Percentiles rank a stretch among this genome's conserved stretches.
These are phyloP conservation scores for Lasioglossum calceatum DNA, from an alignment of 2,888 invertebrate species.

Conservation along the genomic window DNA sequence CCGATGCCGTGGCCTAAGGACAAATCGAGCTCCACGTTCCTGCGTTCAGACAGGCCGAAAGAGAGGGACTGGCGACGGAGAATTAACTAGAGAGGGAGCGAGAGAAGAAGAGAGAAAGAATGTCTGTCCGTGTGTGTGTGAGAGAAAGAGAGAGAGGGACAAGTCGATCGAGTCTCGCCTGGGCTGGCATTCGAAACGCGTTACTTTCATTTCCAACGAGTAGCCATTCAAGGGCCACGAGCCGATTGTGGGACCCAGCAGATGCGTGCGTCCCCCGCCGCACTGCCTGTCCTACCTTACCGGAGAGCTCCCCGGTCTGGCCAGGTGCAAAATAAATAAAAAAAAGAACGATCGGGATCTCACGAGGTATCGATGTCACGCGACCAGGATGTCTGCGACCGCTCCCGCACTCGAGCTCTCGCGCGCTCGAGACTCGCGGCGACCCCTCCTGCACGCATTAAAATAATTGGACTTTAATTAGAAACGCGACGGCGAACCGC, in stretches of 20 bases:
- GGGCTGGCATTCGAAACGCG: slow-evolving; percentile 67
- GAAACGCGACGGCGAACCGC: not conserved
- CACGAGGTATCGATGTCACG: slow-evolving; percentile 56
- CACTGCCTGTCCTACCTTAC: slow-evolving; percentile 41
- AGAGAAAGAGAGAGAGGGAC: not conserved
- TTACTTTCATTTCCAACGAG: slow-evolving; percentile 75
- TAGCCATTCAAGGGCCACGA: slow-evolving; percentile 71
- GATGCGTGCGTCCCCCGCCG: slow-evolving; percentile 8
- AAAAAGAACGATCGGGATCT: slow-evolving; percentile 47
- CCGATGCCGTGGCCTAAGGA: slow-evolving; percentile 57
- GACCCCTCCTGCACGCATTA: slow-evolving; percentile 11
- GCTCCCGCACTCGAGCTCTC: not conserved
- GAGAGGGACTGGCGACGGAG: not conserved
- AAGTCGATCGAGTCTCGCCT: slow-evolving; percentile 48
- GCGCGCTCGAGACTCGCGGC: not conserved
- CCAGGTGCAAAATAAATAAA: not conserved
- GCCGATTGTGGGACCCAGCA: slow-evolving; percentile 43
- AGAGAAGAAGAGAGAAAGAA: not conserved
- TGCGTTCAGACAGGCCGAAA: slow-evolving; percentile 19
- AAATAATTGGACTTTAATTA: slow-evolving; percentile 45
- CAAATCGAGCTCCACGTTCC: slow-evolving; percentile 44
- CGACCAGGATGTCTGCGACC: slow-evolving; percentile 23
- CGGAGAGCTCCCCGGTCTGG: slow-evolving; percentile 26
- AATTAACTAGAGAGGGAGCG: not conserved
- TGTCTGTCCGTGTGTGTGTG: not conserved